Evolutionary conservation across 2,797 vertebrate genomes (phyloP).

Genomic region (Simalia tracyae): DNA sequence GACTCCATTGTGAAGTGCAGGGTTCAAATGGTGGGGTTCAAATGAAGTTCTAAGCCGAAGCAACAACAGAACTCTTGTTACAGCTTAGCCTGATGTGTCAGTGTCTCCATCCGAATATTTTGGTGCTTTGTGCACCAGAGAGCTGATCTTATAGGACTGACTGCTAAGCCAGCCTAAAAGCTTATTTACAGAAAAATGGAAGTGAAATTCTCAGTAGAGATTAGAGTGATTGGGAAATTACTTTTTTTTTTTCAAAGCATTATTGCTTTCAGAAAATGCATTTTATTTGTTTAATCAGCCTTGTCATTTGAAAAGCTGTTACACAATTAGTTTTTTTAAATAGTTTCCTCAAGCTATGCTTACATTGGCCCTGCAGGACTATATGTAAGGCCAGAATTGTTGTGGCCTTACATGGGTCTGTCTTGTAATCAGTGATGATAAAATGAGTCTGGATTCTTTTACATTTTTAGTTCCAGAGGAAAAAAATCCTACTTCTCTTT

Average conservation of each 20-base stretch:
- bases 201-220: too few relatives aligned
- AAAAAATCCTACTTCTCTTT: background rate
- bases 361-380: background rate
- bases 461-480: too few relatives aligned
- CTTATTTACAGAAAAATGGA: too few relatives aligned
- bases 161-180: background rate
- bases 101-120: background rate
- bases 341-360: too few relatives aligned
- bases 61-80: too few relatives aligned
- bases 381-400: background rate
- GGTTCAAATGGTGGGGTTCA: too few relatives aligned
- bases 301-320: background rate
- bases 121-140: background rate
- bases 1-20: too few relatives aligned
- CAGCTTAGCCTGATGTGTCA: too few relatives aligned
- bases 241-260: background rate
- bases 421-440: background rate
- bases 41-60: too few relatives aligned
- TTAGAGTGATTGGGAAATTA: too few relatives aligned
- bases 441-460: too few relatives aligned
- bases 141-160: background rate
- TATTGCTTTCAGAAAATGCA: background rate
- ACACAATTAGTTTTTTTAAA: background rate
- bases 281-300: background rate
- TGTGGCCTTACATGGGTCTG: background rate